Conservation (phyloP, 2,888 invertebrate species). For the Apotomis betuletana region DNA sequence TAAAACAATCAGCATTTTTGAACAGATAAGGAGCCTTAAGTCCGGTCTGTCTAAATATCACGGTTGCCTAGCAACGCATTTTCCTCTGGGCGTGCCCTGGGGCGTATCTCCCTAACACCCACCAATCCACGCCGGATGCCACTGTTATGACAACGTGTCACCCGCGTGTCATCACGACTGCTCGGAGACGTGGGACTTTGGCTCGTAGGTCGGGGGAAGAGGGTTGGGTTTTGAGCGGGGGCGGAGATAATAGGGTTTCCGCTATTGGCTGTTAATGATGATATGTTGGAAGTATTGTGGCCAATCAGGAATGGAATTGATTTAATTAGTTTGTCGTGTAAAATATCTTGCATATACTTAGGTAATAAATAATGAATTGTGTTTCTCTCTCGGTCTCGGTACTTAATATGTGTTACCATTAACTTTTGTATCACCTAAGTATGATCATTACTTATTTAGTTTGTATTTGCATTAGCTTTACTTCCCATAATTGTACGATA, state of each 20-base stretch:
- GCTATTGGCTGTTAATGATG: constrained; percentile 60
- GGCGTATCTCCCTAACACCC: constrained; percentile 40
- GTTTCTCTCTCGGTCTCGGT: too few species aligned
- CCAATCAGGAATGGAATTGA: constrained; percentile 21
- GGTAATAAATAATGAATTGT: too few species aligned
- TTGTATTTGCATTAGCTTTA: too few species aligned
- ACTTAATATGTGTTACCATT: too few species aligned
- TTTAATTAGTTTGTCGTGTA: not conserved
- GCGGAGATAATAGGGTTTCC: constrained; percentile 50
- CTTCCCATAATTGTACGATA: too few species aligned
- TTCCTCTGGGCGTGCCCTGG: constrained; percentile 56
- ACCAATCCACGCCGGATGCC: constrained; percentile 73
- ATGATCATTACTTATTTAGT: too few species aligned
- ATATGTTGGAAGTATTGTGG: constrained; percentile 5
- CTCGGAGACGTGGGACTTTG: constrained; percentile 38
- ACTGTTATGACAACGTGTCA: constrained; percentile 78
- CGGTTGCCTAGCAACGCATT: constrained; percentile 60
- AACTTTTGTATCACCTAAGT: too few species aligned
- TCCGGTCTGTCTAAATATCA: constrained; percentile 25
- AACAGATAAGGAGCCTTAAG: too few species aligned
- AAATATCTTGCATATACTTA: not conserved
- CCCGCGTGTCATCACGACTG: constrained; percentile 58
- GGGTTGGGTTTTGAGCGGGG: constrained; percentile 45
- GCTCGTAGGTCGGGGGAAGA: constrained; percentile 41
- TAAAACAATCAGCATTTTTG: too few species aligned